Evolutionary conservation across 2,113 vertebrate genomes (phyloP).

Genomic region (Protobothrops flavoviridis): DNA sequence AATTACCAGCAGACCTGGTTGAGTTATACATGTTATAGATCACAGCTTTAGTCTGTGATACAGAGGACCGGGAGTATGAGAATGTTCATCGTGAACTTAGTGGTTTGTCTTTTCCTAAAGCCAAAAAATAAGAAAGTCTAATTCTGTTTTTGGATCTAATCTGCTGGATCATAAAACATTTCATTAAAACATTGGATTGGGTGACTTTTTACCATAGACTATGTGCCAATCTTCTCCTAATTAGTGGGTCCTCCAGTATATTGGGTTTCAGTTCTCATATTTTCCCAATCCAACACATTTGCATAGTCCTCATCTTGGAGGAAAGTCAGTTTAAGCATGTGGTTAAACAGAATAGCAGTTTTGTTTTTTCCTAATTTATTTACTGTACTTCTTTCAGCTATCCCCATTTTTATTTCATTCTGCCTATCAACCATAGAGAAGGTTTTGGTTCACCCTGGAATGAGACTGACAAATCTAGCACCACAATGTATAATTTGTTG

Average conservation of each 20-base stretch:
- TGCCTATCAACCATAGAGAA: slow-evolving; percentile 11
- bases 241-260: background rate
- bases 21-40: background rate
- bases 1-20: background rate
- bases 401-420: slow-evolving; percentile 25
- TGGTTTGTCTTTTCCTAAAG: background rate
- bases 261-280: background rate
- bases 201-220: background rate
- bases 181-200: background rate
- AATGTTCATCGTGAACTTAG: background rate
- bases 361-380: background rate
- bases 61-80: background rate
- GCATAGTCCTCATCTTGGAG: background rate
- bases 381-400: slow-evolving; percentile 17
- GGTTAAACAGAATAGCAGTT: background rate
- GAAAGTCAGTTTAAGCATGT: background rate
- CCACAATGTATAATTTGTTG: slow-evolving; percentile 43
- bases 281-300: background rate
- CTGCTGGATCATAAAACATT: background rate
- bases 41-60: background rate
- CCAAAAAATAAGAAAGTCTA: background rate
- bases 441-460: slow-evolving; percentile 32
- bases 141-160: background rate
- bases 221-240: background rate
- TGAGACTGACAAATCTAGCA: slow-evolving; percentile 21